phyloP scores from a whole-genome alignment of 92 coral and sea anemone genomes.

The Porites lobata region DNA sequence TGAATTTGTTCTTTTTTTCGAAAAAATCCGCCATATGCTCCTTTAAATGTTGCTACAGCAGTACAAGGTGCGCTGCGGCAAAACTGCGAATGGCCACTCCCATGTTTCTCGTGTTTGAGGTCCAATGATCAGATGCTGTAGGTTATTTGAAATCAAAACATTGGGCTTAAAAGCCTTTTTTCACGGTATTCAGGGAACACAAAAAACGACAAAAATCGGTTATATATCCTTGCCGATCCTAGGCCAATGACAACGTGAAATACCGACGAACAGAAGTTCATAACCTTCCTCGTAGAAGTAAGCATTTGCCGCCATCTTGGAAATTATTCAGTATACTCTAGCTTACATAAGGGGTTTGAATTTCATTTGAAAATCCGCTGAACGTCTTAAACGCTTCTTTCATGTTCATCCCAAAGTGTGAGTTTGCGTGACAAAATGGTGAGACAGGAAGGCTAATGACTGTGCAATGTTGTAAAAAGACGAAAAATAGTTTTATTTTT shows the following conservation, averaged over 20 bases:
- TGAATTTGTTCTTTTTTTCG: no score
- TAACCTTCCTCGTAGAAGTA: neutral
- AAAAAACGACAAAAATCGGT: no score
- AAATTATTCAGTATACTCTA: neutral
- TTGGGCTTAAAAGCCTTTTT: no score
- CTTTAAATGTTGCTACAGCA: no score
- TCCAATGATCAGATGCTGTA: no score
- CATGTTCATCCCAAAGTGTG: neutral
- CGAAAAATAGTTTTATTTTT: neutral
- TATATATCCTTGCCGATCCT: neutral
- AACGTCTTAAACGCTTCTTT: neutral
- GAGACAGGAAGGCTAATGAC: constrained; percentile 1
- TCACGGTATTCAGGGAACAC: no score
- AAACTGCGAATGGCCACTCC: no score
- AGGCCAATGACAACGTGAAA: neutral
- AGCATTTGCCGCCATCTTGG: neutral
- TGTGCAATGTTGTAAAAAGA: neutral
- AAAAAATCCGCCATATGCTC: no score
- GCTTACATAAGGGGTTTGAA: neutral
- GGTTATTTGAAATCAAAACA: no score
- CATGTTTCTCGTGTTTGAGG: no score
- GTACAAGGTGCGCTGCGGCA: no score
- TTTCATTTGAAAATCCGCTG: constrained; percentile 7
- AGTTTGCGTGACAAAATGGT: constrained; percentile 7
- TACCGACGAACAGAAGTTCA: neutral